Base-by-base conservation (phyloP, 1,140 invertebrate genomes). In the Drosophila mojavensis region DNA sequence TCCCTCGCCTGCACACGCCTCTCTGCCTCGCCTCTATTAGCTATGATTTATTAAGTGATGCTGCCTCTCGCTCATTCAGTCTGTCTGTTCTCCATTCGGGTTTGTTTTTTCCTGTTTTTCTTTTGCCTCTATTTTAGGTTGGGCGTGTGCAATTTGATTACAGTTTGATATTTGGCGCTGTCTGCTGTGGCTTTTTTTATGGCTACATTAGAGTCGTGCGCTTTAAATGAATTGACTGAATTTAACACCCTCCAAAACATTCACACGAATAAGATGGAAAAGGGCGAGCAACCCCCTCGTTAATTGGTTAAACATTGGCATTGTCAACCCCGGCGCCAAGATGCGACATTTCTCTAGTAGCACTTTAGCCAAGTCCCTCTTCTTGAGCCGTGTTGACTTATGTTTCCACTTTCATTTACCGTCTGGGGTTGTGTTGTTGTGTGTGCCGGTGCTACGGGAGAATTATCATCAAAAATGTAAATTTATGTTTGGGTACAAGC, bases 401-500 rank as follows among this genome's bases (percentile, higher is more conserved):
- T 60, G 51, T 51, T 72, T 67, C 47, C 63, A 65, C 62, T 76
- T 79, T 70, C 71, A 65, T 76, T 84, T 79, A 45, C 58, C 48
- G 36, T 10, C 13, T 43, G 41, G 26, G 50, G 47, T 11, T 36
- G 33, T 1, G 15, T n/a, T 3, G 54, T n/a, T 30, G 51, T 41
- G 20, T 30, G 51, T 33, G 20, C 20, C 26, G 62, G 51, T 39
- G 36, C 26, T 11, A 28, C 3, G 15, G 20, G 59, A 60, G 79
- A 88, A 84, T 88, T 73, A 84, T 89, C 80, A 89, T 89, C 84
- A 84, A 89, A 89, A 89, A 89, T 89, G 78, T 81, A 89, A 89
- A 89, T 89, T 89, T 89, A 89, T 88, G 85, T 89, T 81, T 75
- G 62, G 61, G 54, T 68, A 75, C 54, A 45, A 62, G 62, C 84